phyloP scores from a whole-genome alignment of 2,888 invertebrate species.

The Neuroscelio doddi region DNA sequence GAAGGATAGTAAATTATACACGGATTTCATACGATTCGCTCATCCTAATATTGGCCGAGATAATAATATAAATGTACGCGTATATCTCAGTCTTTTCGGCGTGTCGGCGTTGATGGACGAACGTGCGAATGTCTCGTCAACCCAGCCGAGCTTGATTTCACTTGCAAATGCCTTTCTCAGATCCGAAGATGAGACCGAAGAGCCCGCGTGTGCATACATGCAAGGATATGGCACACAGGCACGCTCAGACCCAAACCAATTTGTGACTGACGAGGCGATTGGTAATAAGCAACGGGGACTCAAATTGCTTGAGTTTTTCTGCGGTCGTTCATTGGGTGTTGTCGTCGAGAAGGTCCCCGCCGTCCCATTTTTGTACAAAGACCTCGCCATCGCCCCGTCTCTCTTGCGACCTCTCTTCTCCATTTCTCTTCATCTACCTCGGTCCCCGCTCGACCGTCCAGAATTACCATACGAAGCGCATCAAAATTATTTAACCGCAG shows the following conservation, averaged over 20 bases:
- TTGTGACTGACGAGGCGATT: slow-evolving; percentile 71
- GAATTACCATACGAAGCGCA: slow-evolving; percentile 1
- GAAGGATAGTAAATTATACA: slow-evolving; percentile 12
- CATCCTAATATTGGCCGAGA: slow-evolving; percentile 19
- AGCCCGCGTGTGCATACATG: slow-evolving; percentile 21
- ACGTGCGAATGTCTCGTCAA: slow-evolving; percentile 60
- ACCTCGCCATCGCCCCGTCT: neutral
- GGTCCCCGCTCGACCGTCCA: neutral
- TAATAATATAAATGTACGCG: slow-evolving; percentile 14
- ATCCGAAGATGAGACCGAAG: slow-evolving; percentile 38
- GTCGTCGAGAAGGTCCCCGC: slow-evolving; percentile 58
- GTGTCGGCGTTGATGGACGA: slow-evolving; percentile 34
- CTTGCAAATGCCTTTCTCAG: slow-evolving; percentile 59
- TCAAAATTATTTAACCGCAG: slow-evolving; percentile 6
- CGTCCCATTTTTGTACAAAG: slow-evolving; percentile 28
- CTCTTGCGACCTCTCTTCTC: slow-evolving; percentile 5
- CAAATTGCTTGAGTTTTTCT: slow-evolving; percentile 70
- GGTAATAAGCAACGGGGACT: slow-evolving; percentile 69
- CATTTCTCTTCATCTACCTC: slow-evolving; percentile 14
- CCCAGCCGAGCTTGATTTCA: slow-evolving; percentile 58
- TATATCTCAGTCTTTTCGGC: slow-evolving; percentile 13
- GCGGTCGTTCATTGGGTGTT: slow-evolving; percentile 67
- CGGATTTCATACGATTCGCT: slow-evolving; percentile 5
- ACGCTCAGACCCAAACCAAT: slow-evolving; percentile 60
- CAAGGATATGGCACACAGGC: slow-evolving; percentile 19